Percentiles rank a stretch among this genome's conserved stretches.
phyloP scores from a whole-genome alignment of 2,113 vertebrate genomes.

The Turnix velox region DNA sequence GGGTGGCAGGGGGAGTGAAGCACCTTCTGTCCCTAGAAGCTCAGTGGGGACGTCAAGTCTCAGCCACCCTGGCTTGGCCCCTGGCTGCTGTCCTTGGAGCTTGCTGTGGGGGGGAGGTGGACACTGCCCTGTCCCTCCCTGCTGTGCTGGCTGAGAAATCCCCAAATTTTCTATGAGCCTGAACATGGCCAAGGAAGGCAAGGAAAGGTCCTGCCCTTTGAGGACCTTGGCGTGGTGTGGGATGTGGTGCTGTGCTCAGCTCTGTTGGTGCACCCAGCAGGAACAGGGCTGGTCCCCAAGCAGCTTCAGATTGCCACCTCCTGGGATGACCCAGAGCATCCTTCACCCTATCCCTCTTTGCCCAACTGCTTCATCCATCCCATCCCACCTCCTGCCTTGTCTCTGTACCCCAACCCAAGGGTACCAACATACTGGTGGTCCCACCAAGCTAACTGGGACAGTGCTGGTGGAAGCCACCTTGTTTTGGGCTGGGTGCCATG shows the following conservation, averaged over 20 bases:
- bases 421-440: fast-evolving
- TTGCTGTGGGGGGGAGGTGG: neutral
- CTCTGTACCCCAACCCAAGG: fast-evolving
- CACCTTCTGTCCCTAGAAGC: neutral
- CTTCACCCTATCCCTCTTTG: neutral
- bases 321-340: neutral
- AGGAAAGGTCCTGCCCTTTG: neutral
- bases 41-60: fast-evolving
- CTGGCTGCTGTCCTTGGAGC: neutral
- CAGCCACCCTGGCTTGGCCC: fast-evolving
- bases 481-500: neutral
- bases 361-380: neutral
- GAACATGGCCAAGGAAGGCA: fast-evolving
- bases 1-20: neutral
- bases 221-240: fast-evolving
- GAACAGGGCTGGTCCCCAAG: neutral
- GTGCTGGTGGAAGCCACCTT: fast-evolving
- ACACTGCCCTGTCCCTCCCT: neutral
- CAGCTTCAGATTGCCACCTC: neutral
- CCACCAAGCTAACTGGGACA: too few species aligned
- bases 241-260: fast-evolving
- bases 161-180: neutral
- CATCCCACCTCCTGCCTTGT: fast-evolving
- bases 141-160: neutral
- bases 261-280: fast-evolving